Percentiles rank a stretch among this genome's conserved stretches.
Evolutionary conservation across 2,888 invertebrate species (phyloP).

Genomic region (Nasonia oneida): DNA sequence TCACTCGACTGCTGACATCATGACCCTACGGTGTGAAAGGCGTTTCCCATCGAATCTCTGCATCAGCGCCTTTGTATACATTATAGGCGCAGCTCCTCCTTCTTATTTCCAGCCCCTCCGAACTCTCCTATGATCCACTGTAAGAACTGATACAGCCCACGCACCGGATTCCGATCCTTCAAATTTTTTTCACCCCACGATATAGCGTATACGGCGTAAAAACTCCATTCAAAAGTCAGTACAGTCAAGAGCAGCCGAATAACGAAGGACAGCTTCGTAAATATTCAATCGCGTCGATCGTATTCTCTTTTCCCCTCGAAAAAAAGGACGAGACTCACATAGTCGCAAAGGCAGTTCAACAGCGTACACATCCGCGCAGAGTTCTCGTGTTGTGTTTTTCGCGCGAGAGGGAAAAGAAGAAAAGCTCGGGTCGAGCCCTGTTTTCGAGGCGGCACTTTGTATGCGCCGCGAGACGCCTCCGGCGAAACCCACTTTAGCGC

Average conservation of each 20-base stretch:
- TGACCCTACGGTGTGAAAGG: neutral
- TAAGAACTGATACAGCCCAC: neutral
- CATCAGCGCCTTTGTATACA: neutral
- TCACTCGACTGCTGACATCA: neutral
- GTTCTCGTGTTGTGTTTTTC: neutral
- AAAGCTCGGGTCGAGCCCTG: neutral
- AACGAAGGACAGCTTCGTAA: neutral
- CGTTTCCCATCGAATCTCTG: neutral
- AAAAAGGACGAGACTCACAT: neutral
- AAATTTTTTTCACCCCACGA: too few species aligned
- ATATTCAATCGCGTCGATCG: conserved; percentile 31
- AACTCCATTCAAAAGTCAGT: neutral
- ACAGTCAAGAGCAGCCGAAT: neutral
- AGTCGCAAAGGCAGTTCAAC: neutral
- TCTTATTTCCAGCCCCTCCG: neutral
- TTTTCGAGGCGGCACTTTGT: conserved; percentile 33
- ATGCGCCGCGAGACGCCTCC: conserved; percentile 13
- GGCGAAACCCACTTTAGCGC: conserved; percentile 40
- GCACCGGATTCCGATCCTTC: neutral
- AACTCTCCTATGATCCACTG: neutral
- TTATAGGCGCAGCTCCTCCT: neutral
- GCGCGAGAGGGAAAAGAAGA: neutral
- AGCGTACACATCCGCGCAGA: neutral
- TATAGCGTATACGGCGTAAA: too few species aligned
- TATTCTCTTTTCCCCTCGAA: neutral